Conservation (phyloP, 1,140 invertebrate species). For the Sycobia sp. region DNA sequence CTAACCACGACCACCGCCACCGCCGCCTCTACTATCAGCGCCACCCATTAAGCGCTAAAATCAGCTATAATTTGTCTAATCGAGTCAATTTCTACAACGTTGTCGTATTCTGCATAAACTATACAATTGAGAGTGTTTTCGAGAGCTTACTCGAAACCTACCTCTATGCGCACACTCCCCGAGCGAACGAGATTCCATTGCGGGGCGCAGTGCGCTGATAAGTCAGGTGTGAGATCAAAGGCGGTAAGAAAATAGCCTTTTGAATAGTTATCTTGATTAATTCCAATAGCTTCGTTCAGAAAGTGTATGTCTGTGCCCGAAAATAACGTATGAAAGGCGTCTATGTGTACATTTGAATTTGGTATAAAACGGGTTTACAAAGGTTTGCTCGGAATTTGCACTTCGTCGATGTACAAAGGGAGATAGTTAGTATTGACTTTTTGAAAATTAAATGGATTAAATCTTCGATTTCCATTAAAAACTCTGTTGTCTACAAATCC, state of each 20-base stretch:
- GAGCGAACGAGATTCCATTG: not conserved
- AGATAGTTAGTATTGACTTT: slow-evolving; percentile 46
- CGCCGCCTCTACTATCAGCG: no score
- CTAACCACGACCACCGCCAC: no score
- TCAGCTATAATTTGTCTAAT: slow-evolving; percentile 41
- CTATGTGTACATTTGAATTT: no score
- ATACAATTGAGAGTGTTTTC: slow-evolving; percentile 45
- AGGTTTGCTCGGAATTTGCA: slow-evolving; percentile 39
- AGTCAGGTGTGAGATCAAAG: not conserved
- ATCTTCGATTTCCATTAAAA: slow-evolving; percentile 48
- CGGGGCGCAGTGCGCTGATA: not conserved
- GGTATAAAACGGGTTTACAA: slow-evolving; percentile 36
- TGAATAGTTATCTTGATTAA: no score
- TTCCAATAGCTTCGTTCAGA: no score
- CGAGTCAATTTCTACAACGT: slow-evolving; percentile 46
- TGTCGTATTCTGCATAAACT: slow-evolving; percentile 49
- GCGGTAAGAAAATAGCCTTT: not conserved
- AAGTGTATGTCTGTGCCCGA: not conserved
- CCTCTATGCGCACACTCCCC: slow-evolving; percentile 38
- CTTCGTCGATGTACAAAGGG: slow-evolving; percentile 49
- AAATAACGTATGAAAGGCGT: no score
- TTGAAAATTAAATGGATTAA: slow-evolving; percentile 55
- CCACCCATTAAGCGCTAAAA: slow-evolving; percentile 19
- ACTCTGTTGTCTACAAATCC: slow-evolving; percentile 53
- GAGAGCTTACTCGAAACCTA: slow-evolving; percentile 43